Base-by-base conservation (phyloP, 1,140 invertebrate species). In the Megathymus violae region DNA sequence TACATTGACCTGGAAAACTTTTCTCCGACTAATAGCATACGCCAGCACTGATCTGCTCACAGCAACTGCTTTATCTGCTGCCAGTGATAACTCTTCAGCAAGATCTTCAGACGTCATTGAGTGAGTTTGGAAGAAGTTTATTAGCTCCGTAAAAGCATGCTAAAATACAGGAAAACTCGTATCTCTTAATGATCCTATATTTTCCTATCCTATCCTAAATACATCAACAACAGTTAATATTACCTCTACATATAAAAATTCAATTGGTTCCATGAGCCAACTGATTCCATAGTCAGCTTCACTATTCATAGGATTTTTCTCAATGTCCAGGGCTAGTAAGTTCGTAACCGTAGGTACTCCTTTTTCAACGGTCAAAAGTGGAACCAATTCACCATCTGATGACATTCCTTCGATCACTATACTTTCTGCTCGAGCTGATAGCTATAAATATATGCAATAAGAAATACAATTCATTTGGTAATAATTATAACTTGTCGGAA, bases 211-310 rank as follows among this genome's bases (percentile, higher is more conserved):
- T n/a, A n/a, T n/a, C n/a, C n/a, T n/a, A n/a, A n/a, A 25, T 25
- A 25, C 22, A 6, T 25, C 22, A 6, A 25, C n/a, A 25, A 25
- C 3, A 25, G 27, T 31, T 9, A 4, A 31, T 31, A n/a, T n/a
- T n/a, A 97, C 96, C 92, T 96, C 94, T 84, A 97, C 93, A 91
- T 97, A 97, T 38, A 95, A 93, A 11, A 96, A 88, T 92, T 97
- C 96, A 4, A 96, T 90, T 13, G 95, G 94, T 80, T 96, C 95
- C 64, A 96, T 82, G 40, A 93, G 93, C 41, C 95, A 89, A 22
- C 93, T 93, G 0, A 97, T 74, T 19, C 94, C 94, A 74, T 95
- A 95, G 77, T 96, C 94, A 48, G 94, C 94, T 65, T 95, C 93
- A 10, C 92, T 92, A 64, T 93, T 94, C 1, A 93, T 71, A 4